These are phyloP conservation scores for Campoplex nolae DNA, from an alignment of 2,888 invertebrate species.

Conservation along the genomic window DNA sequence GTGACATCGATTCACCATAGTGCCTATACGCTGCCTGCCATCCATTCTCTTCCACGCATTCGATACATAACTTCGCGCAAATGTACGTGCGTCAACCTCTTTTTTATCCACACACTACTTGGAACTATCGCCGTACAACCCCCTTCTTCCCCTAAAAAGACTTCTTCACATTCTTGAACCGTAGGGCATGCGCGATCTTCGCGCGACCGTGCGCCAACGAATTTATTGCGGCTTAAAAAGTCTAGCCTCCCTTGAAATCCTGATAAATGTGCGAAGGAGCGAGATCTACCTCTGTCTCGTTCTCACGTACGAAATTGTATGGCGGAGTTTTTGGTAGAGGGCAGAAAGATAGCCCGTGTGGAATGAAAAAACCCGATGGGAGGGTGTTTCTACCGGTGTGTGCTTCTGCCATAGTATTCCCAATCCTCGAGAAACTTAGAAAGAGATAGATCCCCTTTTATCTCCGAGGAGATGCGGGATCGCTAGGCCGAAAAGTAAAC, in stretches of 20 bases:
- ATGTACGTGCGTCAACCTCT: constrained; percentile 36
- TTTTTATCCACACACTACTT: constrained; percentile 71
- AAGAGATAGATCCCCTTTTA: constrained; percentile 40
- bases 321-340: constrained; percentile 54
- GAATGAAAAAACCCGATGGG: constrained; percentile 57
- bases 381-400: constrained; percentile 24
- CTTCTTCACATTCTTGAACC: constrained; percentile 65
- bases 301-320: constrained; percentile 62
- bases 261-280: constrained; percentile 87
- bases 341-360: constrained; percentile 47
- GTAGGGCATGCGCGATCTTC: constrained; percentile 71
- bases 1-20: constrained; percentile 8
- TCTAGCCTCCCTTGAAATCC: constrained; percentile 88
- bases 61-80: neutral
- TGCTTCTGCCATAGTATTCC: constrained; percentile 28
- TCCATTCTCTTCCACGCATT: constrained; percentile 4
- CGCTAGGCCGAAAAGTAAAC: constrained; percentile 83
- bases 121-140: constrained; percentile 78
- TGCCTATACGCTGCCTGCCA: neutral
- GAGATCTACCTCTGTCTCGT: constrained; percentile 57
- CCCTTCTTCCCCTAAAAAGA: constrained; percentile 54
- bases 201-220: constrained; percentile 73
- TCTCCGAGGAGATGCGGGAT: constrained; percentile 68
- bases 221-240: constrained; percentile 85
- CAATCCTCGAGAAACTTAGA: constrained; percentile 66